Base-by-base conservation (phyloP, 2,888 invertebrate genomes). In the Drepana falcataria region DNA sequence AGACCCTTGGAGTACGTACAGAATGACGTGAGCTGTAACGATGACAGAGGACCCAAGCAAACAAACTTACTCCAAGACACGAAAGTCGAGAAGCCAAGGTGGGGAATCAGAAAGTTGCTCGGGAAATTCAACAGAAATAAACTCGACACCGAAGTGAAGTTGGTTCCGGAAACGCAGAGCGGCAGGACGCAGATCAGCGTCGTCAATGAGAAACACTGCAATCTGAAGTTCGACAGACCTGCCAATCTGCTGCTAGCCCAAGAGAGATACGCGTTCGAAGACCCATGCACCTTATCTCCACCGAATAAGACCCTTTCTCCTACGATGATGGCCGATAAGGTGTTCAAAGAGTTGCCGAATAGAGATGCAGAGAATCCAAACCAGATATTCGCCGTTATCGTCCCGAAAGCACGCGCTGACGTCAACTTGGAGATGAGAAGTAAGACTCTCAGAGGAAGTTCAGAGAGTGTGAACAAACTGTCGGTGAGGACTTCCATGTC, bases 1-100 rank as follows among this genome's bases (percentile, higher is more conserved):
- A 69, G 88, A 56, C 89, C 89, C 0, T 49, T 91, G 4, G 95
- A 95, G 0, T 95, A 95, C 68, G 92, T 96, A 0, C 95, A 94
- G 65, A 96, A 96, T 71, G 94, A 95, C 53, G 95, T 95, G 35
- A 93, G 92, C 55, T 68, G 79, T 33, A 66, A 81, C 48, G 80
- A 84, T 0, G 81, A 83, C 48, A 67, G 85, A 61, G 78, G 80
- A 57, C 86, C 83, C 51, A 83, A 92, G 78, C 76, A 91, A 67
- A 85, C 92, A 0, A 81, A 93, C 69, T 53, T 87, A 49, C 73
- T 87, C 21, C 78, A 91, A 64, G 79, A 87, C 51, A 62, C 85
- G 0, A 81, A 80, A 60, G 60, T 85, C 0, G 82, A 85, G 48
- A 87, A 87, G 61, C 80, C 86, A 0, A 87, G 82, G 66, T 91